Base-by-base conservation (phyloP, 2,888 invertebrate genomes). In the Ferdinandea cuprea region DNA sequence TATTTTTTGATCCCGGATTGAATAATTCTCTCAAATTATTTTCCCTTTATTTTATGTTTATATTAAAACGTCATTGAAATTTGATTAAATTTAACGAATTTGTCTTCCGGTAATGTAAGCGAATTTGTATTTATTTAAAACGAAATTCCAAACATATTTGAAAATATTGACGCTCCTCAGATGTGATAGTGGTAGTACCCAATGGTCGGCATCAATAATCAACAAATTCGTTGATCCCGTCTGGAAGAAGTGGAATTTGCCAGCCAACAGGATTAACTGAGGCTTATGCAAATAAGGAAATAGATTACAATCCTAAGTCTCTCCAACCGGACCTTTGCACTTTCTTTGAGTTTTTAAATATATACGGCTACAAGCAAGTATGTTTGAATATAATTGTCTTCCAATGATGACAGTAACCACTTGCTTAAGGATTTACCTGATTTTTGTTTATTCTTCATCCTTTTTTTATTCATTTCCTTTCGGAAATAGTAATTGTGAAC, bases 401-500 rank as follows among this genome's bases (percentile, higher is more conserved):
- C 11, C 35, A 59, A 25, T 50, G 21, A 32, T 25, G n/a, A n/a
- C n/a, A 7, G 46, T 46, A 4, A 35, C 19, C 52, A 52, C 52
- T 46, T 37, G 48, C 44, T 8, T 37, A 15, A 68, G 44, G 19
- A 21, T 11, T 19, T 50, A 46, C 63, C 52, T 72, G 46, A 21
- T 40, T 25, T 63, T 25, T 17, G 11, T 56, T 32, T n/a, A 30
- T 40, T 5, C 37, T 32, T 15, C 11, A 63, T 13, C 37, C 30
- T 63, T n/a, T 58, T 46, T 50, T 37, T 61, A 46, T 61, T 19
- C 37, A 56, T 13, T 80, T 69, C 74, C 80, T 74, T 76, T 59
- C 80, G 81, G 81, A 83, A 83, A 72, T 72, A 59, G 72, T 83
- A 83, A 83, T 83, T 77, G 65, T 54, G 59, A 71, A 72, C 54